These are phyloP conservation scores for Geodia barretti DNA, from an alignment of 37 sponge, comb jelly and placozoan genomes.

Conservation along the genomic window DNA sequence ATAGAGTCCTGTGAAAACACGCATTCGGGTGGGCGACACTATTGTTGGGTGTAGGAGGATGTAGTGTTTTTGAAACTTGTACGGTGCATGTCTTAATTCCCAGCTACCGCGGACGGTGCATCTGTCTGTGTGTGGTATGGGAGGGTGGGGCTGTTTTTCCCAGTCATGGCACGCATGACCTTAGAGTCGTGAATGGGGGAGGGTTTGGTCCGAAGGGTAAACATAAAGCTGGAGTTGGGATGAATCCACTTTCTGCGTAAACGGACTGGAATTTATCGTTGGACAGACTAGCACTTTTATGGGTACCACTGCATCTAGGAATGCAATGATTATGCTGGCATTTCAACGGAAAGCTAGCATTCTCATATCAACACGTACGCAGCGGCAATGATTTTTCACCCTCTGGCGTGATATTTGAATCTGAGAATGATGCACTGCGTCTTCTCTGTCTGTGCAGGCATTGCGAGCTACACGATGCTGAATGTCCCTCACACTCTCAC, in stretches of 20 bases:
- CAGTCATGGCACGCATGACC: neutral
- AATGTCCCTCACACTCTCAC: conserved; percentile 32
- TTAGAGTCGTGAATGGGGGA: neutral
- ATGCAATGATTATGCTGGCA: neutral
- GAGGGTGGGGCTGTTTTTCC: neutral
- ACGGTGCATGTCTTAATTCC: no score
- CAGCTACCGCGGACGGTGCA: no score
- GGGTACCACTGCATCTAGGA: neutral
- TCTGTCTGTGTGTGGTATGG: neutral
- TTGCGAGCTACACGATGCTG: conserved; percentile 34
- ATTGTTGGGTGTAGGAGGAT: no score
- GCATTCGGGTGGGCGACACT: no score
- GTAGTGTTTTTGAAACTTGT: no score
- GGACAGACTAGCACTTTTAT: neutral
- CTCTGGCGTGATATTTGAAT: neutral
- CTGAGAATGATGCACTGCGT: neutral
- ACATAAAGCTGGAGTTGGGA: neutral
- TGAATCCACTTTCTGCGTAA: neutral
- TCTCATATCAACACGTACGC: neutral
- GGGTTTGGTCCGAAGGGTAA: neutral
- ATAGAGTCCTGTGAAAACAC: no score
- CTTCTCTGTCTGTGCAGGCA: conserved; percentile 10
- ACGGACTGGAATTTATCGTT: neutral
- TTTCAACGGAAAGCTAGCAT: neutral
- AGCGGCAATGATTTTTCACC: neutral